These are phyloP conservation scores for Heliconius ismenius DNA, from an alignment of 2,888 invertebrate species.

Conservation along the genomic window DNA sequence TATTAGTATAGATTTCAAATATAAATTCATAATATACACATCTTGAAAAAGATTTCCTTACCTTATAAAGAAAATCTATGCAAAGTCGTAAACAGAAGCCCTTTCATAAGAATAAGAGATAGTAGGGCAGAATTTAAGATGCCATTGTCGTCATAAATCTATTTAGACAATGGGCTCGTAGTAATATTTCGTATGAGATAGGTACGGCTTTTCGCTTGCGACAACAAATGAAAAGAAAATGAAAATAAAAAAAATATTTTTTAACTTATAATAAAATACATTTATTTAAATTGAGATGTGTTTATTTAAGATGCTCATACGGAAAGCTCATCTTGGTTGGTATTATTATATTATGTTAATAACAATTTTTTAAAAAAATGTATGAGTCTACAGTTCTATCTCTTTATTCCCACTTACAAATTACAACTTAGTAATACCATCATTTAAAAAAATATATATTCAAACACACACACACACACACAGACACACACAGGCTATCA, in stretches of 20 bases:
- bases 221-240: background rate
- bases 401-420: too few relatives aligned
- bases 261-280: background rate
- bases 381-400: too few relatives aligned
- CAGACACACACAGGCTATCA: too few relatives aligned
- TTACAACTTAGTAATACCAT: too few relatives aligned
- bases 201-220: background rate
- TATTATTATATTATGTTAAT: too few relatives aligned
- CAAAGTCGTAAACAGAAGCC: background rate
- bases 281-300: too few relatives aligned
- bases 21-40: background rate
- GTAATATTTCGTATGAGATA: background rate
- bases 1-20: too few relatives aligned
- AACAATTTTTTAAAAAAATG: too few relatives aligned
- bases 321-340: too few relatives aligned
- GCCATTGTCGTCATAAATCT: conserved; percentile 11
- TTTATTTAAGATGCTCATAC: too few relatives aligned
- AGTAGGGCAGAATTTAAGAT: background rate
- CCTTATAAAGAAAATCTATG: conserved; percentile 5
- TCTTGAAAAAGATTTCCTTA: background rate
- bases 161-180: conserved; percentile 7
- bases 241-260: background rate
- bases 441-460: too few relatives aligned
- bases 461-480: too few relatives aligned
- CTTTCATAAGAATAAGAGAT: conserved; percentile 5